Conservation (phyloP, 2,113 vertebrate genomes). For the Myrmecophaga tridactyla region DNA sequence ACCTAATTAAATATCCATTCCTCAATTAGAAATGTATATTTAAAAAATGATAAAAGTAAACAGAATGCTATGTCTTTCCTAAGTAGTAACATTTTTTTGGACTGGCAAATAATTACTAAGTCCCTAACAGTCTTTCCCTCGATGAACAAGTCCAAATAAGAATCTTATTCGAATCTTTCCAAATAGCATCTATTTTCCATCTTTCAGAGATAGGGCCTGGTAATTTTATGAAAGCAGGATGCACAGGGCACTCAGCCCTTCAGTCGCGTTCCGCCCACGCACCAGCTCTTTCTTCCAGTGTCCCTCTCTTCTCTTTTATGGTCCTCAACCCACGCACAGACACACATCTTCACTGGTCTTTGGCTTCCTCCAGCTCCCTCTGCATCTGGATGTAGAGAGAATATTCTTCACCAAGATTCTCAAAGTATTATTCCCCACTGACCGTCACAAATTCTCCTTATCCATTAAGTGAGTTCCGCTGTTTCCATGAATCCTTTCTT, state of each 20-base stretch:
- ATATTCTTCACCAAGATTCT: background rate
- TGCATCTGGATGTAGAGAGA: background rate
- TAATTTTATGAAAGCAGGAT: background rate
- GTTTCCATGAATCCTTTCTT: background rate
- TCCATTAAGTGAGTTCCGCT: background rate
- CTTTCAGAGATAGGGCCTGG: background rate
- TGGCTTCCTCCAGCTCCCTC: fast-evolving
- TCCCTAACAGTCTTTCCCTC: background rate
- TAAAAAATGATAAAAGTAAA: background rate
- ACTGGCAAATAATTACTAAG: background rate
- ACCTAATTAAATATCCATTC: background rate
- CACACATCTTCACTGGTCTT: background rate
- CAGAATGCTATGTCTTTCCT: background rate
- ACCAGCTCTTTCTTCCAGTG: background rate
- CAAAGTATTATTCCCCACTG: fast-evolving
- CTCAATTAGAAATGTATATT: slow-evolving; percentile 27
- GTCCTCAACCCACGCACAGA: fast-evolving
- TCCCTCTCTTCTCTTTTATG: background rate
- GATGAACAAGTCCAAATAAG: background rate
- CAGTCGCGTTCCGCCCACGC: background rate
- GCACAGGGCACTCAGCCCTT: fast-evolving
- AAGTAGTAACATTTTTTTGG: background rate
- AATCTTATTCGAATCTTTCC: background rate
- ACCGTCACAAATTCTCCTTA: fast-evolving
- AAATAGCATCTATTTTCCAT: background rate